Evolutionary conservation across 2,888 invertebrate species (phyloP).

Genomic region (Rhagium mordax): DNA sequence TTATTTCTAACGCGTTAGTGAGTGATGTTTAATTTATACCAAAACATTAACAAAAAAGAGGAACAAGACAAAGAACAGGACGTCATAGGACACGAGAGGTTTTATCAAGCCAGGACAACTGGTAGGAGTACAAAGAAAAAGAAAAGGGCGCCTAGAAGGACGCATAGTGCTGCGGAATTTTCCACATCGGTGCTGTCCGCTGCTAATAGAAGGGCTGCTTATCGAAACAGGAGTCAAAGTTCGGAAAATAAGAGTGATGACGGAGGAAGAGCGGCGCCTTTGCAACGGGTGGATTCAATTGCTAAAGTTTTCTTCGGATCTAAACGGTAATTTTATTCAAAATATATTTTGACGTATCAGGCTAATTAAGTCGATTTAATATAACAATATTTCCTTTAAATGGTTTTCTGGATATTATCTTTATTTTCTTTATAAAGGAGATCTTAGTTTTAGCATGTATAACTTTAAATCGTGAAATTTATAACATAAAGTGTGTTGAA

Average conservation of each 20-base stretch:
- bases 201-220: constrained; percentile 76
- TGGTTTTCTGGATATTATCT: too few relatives aligned
- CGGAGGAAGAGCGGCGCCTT: constrained; percentile 70
- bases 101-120: constrained; percentile 79
- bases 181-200: constrained; percentile 77
- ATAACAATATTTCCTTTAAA: too few relatives aligned
- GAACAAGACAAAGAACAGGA: constrained; percentile 73
- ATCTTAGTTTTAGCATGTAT: too few relatives aligned
- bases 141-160: constrained; percentile 75
- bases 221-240: constrained; percentile 77
- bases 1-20: constrained; percentile 8
- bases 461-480: too few relatives aligned
- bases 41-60: constrained; percentile 77
- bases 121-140: constrained; percentile 69
- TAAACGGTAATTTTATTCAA: constrained; percentile 51
- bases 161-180: constrained; percentile 80
- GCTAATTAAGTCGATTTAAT: too few relatives aligned
- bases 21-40: constrained; percentile 84
- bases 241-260: constrained; percentile 77
- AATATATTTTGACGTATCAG: too few relatives aligned
- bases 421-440: too few relatives aligned
- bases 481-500: too few relatives aligned
- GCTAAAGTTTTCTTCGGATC: constrained; percentile 79
- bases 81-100: constrained; percentile 86
- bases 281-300: constrained; percentile 82